A percentile compares a stretch with the other conserved stretches of the same genome.
Evolutionary conservation across 2,888 invertebrate species (phyloP).

Genomic region (Pheosia gnoma): DNA sequence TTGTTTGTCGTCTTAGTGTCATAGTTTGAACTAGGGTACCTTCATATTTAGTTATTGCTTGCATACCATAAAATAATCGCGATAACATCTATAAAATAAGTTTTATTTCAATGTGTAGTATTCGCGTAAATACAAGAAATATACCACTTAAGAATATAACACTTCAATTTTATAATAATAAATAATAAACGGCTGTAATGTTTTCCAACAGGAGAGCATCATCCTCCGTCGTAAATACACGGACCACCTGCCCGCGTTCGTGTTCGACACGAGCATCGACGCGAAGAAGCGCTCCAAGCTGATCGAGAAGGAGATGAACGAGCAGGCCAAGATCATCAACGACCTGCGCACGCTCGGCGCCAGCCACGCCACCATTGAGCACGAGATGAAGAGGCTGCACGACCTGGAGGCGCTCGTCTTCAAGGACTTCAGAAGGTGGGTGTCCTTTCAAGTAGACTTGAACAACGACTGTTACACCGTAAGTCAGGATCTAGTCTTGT

Average conservation of each 20-base stretch:
- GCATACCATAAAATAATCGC: too few species aligned
- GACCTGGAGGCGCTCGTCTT: conserved; percentile 97
- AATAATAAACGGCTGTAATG: too few species aligned
- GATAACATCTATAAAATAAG: too few species aligned
- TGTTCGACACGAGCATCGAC: conserved; percentile 91
- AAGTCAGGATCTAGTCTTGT: not conserved
- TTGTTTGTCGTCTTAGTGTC: too few species aligned
- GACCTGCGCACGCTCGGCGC: conserved; percentile 95
- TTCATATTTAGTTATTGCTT: too few species aligned
- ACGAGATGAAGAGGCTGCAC: conserved; percentile 95
- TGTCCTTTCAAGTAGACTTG: not conserved
- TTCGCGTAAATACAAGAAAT: too few species aligned
- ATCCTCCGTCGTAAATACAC: conserved; percentile 86
- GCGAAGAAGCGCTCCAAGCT: conserved; percentile 94
- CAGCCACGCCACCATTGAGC: conserved; percentile 94
- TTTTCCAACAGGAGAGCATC: conserved; percentile 86
- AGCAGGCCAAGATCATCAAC: conserved; percentile 97
- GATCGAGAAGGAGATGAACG: conserved; percentile 98
- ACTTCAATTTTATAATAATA: too few species aligned
- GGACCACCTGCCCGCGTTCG: conserved; percentile 92
- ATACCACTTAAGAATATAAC: too few species aligned
- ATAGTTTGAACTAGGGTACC: too few species aligned
- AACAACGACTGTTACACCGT: too few species aligned
- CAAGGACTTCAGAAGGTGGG: conserved; percentile 92
- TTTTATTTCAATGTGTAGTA: too few species aligned